Evolutionary conservation across 2,113 vertebrate species (phyloP).

Genomic region (Saiga tatarica): DNA sequence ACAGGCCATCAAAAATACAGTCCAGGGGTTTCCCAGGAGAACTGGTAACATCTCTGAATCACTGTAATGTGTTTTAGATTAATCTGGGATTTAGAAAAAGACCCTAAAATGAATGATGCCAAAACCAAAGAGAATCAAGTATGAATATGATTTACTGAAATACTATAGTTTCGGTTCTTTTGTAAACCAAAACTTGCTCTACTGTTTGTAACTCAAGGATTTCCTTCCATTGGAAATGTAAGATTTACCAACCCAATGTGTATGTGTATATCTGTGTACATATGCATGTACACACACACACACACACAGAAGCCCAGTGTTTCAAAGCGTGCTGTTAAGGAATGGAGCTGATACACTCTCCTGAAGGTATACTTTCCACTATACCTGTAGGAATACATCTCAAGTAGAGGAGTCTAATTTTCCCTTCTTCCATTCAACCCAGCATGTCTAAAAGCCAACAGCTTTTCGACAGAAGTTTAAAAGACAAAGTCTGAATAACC

Average conservation of each 20-base stretch:
- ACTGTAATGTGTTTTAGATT: background rate
- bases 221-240: background rate
- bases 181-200: background rate
- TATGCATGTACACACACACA: background rate
- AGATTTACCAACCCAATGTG: background rate
- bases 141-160: background rate
- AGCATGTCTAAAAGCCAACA: background rate
- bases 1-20: background rate
- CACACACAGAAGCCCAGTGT: background rate
- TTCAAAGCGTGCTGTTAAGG: background rate
- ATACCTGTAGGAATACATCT: background rate
- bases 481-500: background rate
- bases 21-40: background rate
- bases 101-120: background rate
- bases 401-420: background rate
- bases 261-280: too few species aligned
- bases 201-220: background rate
- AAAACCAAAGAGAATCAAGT: background rate
- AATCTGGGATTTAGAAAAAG: background rate
- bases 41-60: constrained; percentile 20
- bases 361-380: background rate
- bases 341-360: background rate
- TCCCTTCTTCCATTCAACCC: background rate
- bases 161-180: background rate
- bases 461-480: background rate